Evolutionary conservation across 2,113 vertebrate species (phyloP), one percentile per base, ranked within the genome.

Genomic region (Merops nubicus): DNA sequence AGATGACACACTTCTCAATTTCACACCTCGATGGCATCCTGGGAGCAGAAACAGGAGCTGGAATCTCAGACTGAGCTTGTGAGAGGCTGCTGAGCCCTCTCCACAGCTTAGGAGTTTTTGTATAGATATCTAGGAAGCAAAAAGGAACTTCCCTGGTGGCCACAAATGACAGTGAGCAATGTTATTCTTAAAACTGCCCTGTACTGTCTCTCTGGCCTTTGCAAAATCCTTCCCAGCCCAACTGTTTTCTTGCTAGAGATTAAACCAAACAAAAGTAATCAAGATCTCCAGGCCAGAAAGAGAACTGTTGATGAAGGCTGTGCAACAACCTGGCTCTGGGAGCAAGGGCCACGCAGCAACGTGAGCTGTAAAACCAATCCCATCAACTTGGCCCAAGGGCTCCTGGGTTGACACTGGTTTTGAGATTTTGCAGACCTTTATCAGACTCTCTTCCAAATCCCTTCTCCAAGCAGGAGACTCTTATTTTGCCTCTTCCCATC

Each of bases 361-460:
- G 0, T 3, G 51, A 62, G 47, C 51, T 42, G n/a, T 7, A 7
- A 20, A n/a, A 73, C 6, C 0, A 0, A 17, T 2, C 6, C 0
- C 4, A 9, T 3, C 21, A 25, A 45, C 45, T 38, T 12, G 40
- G 59, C 10, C 45, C 26, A 14, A 42, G 45, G 26, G 51, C 45
- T 56, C 36, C 54, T 0, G 42, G 50, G 50, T 0, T 60, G 12
- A 15, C 21, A 3, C 29, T 19, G 15, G 0, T 10, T 64, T 45
- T 40, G 43, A 59, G 70, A 23, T 34, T 43, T 40, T 28, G 29
- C 3, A 29, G 65, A 42, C 40, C 38, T 78, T 42, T 42, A 28
- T 36, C 31, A 10, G 4, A 12, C 17, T 7, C 7, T 23, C 76
- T 56, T 63, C n/a, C 62, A 64, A 69, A 60, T 19, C n/a, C 4